These are phyloP conservation scores for Hozukius guyotensis DNA, from an alignment of 2,797 vertebrate species.

Conservation along the genomic window DNA sequence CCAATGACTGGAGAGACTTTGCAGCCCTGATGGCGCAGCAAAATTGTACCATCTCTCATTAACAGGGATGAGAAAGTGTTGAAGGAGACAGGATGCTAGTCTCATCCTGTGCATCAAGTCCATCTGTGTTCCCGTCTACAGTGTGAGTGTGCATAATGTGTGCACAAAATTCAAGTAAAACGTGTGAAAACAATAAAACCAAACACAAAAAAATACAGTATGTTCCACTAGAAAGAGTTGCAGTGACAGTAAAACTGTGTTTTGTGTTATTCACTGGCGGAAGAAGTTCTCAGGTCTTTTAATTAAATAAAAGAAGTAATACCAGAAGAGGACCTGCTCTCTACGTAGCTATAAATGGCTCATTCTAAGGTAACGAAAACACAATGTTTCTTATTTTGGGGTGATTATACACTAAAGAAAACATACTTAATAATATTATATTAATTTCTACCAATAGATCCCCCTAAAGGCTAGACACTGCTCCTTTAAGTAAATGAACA, in stretches of 20 bases:
- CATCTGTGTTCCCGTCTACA: constrained; percentile 42
- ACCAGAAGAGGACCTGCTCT: not conserved
- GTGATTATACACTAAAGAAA: no score
- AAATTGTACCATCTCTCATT: constrained; percentile 54
- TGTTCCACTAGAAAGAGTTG: not conserved
- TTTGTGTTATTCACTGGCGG: not conserved
- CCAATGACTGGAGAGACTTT: constrained; percentile 59
- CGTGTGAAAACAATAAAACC: constrained; percentile 44
- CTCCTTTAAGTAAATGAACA: no score
- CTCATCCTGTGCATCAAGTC: constrained; percentile 54
- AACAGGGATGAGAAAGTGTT: constrained; percentile 63
- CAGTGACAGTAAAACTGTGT: not conserved
- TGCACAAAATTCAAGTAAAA: constrained; percentile 7
- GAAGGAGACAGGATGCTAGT: constrained; percentile 62
- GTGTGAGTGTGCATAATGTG: constrained; percentile 11
- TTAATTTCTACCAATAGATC: no score
- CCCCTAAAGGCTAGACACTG: no score
- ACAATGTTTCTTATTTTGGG: no score
- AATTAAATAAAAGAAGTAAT: not conserved
- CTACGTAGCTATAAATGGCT: no score
- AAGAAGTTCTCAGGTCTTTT: no score
- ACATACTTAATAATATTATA: no score
- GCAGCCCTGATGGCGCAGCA: constrained; percentile 61
- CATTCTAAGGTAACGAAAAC: no score
- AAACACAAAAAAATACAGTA: constrained; percentile 29